Evolutionary conservation across 2,888 invertebrate species (phyloP), one percentile per base, ranked within the genome.

Genomic region (Pristionchus entomophagus): DNA sequence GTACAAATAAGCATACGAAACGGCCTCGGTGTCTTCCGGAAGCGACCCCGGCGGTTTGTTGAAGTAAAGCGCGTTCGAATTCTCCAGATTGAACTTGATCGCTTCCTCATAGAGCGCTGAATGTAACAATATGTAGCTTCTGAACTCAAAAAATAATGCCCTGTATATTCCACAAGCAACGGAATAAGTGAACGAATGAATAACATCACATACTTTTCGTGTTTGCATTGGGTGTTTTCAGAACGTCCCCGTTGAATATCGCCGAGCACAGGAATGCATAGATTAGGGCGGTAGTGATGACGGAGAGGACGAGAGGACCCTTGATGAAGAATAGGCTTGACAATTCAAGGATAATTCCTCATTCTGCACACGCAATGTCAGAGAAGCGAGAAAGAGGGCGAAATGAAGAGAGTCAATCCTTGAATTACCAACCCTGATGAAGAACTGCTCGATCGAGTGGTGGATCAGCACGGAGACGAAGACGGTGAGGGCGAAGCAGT

Each of bases 261-360:
- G 81, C 83, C 14, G 83, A 62, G 83, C 62, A 83, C 41, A 83
- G 83, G 41, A 65, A 32, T 17, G 49, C 41, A 19, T 59, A 83
- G 29, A 62, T 45, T 17, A 62, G 32, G 10, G 38, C 29, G 32
- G 83, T 83, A 4, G 45, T n/a, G n/a, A 83, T 17, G 41, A 32
- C 83, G 45, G 62, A 29, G 41, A 69, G 69, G 41, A 69, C 22
- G 78, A 51, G 26, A 2, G 78, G 45, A 26, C 51, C 49, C 26
- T 14, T 45, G 29, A 83, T 83, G 83, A 83, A 83, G 41, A 17
- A 45, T n/a, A n/a, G n/a, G n/a, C n/a, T n/a, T n/a, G n/a, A n/a
- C n/a, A n/a, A n/a, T n/a, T n/a, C n/a, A n/a, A n/a, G n/a, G n/a
- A n/a, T n/a, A n/a, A n/a, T n/a, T n/a, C n/a, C n/a, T n/a, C n/a